Base-by-base conservation (phyloP, 2,888 invertebrate species). In the Deroplatys truncata region DNA sequence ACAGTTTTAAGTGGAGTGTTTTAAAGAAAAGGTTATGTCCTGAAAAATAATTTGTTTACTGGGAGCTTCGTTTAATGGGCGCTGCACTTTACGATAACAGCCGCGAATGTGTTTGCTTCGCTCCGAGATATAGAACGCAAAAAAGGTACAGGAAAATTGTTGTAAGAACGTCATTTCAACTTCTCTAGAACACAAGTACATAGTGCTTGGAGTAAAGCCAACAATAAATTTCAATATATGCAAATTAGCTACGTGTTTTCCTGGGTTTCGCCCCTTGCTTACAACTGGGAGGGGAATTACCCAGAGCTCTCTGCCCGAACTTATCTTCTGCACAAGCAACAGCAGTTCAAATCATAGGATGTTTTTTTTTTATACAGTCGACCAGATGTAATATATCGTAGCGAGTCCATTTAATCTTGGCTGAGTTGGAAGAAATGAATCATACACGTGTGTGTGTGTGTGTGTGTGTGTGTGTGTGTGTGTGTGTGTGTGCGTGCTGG, bases 241-340 rank as follows among this genome's bases (percentile, higher is more conserved):
- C 85, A 85, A 85, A 85, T 85, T 85, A 85, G 49, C 56, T 85
- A 85, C 85, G 49, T 85, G 85, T 85, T 49, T n/a, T 85, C 28
- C 49, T 9, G 43, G 43, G 49, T 25, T 85, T 56, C 28, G 28
- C 28, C 28, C 29, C 49, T 10, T 49, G 85, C 85, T 28, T 85
- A 85, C 85, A 85, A 49, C 43, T 28, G 43, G 28, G 56, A 16
- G 85, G n/a, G 56, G 16, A 56, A 56, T 56, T 56, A 56, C 56
- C 20, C 16, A 13, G 20, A 56, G 56, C 8, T 56, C 56, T 16
- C 56, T 35, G 35, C 35, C 35, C 56, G 56, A 16, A 56, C 16
- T 72, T 72, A 20, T 72, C 56, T 72, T 72, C 25, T 72, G 20
- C 15, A 72, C 3, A 56, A 56, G 56, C 56, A 56, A 56, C 16